These are phyloP conservation scores for Pediacus dermestoides DNA, from an alignment of 2,888 invertebrate species.

Conservation along the genomic window DNA sequence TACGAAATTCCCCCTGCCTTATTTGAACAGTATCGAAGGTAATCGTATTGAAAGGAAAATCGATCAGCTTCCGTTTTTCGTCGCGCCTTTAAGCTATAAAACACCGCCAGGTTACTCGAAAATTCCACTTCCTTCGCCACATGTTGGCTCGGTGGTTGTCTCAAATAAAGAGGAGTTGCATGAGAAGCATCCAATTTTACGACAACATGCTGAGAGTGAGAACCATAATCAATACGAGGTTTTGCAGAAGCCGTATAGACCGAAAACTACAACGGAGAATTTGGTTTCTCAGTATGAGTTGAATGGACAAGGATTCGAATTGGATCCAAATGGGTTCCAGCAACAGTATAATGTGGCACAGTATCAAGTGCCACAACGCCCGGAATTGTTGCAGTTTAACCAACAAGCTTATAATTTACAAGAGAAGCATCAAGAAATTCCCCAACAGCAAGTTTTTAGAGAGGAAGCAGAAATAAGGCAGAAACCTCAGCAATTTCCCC, in stretches of 20 bases:
- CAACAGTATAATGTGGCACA: neutral
- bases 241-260: neutral
- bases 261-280: conserved; percentile 1
- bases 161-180: conserved; percentile 30
- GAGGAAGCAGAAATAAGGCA: neutral
- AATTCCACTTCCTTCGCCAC: conserved; percentile 80
- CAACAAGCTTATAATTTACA: neutral
- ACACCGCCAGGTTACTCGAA: conserved; percentile 82
- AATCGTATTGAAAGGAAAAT: conserved; percentile 68
- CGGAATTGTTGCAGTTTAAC: too few relatives aligned
- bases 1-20: conserved; percentile 78
- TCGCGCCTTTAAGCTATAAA: conserved; percentile 79
- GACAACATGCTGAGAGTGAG: conserved; percentile 9
- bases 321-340: neutral
- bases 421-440: too few relatives aligned
- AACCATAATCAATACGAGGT: conserved; percentile 8
- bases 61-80: conserved; percentile 76
- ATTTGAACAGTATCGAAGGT: conserved; percentile 69
- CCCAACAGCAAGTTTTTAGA: too few relatives aligned
- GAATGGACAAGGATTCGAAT: too few relatives aligned
- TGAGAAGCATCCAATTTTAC: conserved; percentile 15
- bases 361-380: neutral
- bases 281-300: too few relatives aligned
- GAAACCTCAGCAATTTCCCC: neutral
- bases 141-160: conserved; percentile 81